Conservation (phyloP, 2,888 invertebrate genomes). For the Apamea crenata region DNA sequence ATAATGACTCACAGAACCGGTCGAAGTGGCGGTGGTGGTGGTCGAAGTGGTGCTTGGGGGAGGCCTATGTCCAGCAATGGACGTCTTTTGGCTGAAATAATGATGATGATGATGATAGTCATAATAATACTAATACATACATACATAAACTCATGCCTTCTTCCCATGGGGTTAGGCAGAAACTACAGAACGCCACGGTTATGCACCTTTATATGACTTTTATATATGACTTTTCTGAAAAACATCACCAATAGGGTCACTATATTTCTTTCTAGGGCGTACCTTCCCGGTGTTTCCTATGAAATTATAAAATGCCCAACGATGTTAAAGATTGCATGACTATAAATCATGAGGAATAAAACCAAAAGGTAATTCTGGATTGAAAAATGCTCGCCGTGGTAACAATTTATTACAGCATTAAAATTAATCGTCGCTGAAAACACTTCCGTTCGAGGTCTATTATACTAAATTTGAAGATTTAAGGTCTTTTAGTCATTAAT, state of each 20-base stretch:
- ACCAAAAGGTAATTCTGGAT: slow-evolving; percentile 25
- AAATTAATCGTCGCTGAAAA: slow-evolving; percentile 61
- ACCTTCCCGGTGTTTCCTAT: not conserved
- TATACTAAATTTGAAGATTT: slow-evolving; percentile 63
- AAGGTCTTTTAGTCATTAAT: slow-evolving; percentile 51
- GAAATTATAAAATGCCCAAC: not conserved
- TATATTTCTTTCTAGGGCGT: not conserved
- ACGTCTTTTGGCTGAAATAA: not conserved
- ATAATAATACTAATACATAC: not conserved
- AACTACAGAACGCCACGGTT: not conserved
- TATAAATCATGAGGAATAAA: slow-evolving; percentile 24
- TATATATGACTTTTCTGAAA: not conserved
- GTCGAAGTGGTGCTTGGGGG: too few species aligned
- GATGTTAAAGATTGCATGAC: not conserved
- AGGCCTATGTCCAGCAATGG: not conserved
- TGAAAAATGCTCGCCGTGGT: slow-evolving; percentile 40
- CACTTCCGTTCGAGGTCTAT: slow-evolving; percentile 54
- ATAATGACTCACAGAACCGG: not conserved
- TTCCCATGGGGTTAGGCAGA: not conserved
- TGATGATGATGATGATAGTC: too few species aligned
- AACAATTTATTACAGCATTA: slow-evolving; percentile 58
- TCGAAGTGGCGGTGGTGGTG: too few species aligned
- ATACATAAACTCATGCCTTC: not conserved
- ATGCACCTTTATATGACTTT: too few species aligned
- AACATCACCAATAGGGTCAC: not conserved